A percentile compares a stretch with the other conserved stretches of the same genome.
Conservation (phyloP, 2,113 vertebrate genomes). For the Colistium nudipinnis region DNA sequence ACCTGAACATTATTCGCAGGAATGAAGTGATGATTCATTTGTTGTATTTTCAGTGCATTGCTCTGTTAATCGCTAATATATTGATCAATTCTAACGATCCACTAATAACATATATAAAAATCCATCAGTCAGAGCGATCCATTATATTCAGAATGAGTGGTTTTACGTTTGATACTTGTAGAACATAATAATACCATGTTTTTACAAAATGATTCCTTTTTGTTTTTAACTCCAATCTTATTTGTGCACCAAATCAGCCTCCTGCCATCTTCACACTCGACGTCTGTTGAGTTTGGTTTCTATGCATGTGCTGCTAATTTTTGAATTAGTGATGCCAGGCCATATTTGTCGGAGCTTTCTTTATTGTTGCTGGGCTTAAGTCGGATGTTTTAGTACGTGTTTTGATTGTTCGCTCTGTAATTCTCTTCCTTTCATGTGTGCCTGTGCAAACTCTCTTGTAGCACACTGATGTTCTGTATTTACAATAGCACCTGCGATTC, state of each 20-base stretch:
- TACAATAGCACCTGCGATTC: background rate
- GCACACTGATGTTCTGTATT: constrained; percentile 16
- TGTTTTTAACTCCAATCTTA: constrained; percentile 16
- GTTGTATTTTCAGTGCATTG: background rate
- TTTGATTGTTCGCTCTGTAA: constrained; percentile 32
- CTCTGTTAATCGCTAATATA: no score
- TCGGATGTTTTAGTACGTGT: constrained; percentile 26
- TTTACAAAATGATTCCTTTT: constrained; percentile 1
- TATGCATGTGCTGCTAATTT: constrained; percentile 41
- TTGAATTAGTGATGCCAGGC: constrained; percentile 39
- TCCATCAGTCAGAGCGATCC: background rate
- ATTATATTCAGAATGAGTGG: background rate
- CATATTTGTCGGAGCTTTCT: constrained; percentile 1
- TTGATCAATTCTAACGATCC: background rate
- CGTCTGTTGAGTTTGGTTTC: constrained; percentile 27
- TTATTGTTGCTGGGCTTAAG: constrained; percentile 36
- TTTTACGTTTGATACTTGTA: background rate
- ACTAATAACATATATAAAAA: background rate
- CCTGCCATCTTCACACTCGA: constrained; percentile 39
- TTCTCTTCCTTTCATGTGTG: constrained; percentile 28
- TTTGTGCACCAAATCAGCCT: constrained; percentile 29
- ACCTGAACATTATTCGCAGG: constrained; percentile 37
- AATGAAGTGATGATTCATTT: constrained; percentile 2
- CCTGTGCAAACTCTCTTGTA: constrained; percentile 33
- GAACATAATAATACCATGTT: background rate